Base-by-base conservation (phyloP, 2,113 vertebrate species). In the Antennarius striatus region DNA sequence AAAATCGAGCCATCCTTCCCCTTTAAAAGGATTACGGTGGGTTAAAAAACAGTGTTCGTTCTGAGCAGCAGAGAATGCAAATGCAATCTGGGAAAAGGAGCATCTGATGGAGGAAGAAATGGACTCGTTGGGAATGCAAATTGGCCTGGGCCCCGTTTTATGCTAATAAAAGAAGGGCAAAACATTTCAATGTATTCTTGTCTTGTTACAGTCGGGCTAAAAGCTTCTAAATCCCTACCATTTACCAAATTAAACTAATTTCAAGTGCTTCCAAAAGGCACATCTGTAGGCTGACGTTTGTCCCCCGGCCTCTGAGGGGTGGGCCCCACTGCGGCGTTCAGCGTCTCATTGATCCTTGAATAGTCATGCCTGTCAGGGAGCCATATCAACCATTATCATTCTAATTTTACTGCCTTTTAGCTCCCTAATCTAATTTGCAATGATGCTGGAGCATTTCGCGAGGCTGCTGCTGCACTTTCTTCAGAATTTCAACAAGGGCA, bases 231-330 rank as follows among this genome's bases (percentile, higher is more conserved):
- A 96, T 96, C 95, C 94, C 94, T 88, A 94, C 94, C 95, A 97
- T 98, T 98, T 99, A 98, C 95, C 96, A 96, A 99, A 99, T 99
- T 98, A 98, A 98, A 99, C 95, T 99, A 96, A 99, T 98, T 96
- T 96, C 95, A 95, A 96, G 95, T 95, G 95, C 95, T 94, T 96
- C 94, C 94, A 94, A 94, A 96, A 95, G 94, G 94, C 95, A 94
- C 96, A 96, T 97, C 95, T 96, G 95, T 94, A 95, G 95, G 94
- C 95, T 95, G 95, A 95, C 93, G 94, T 94, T 94, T 87, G 91
- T 94, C 93, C 93, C 53, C 91, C 69, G 90, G 94, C 91, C 94
- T 95, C 91, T 92, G 87, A 92, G 92, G 63, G 95, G 92, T 10
- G 86, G 92, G 94, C 93, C 93, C 93, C 86, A 84, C 93, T 91